Base-by-base conservation (phyloP, 1,140 invertebrate genomes). In the Drosophila ercepeae region DNA sequence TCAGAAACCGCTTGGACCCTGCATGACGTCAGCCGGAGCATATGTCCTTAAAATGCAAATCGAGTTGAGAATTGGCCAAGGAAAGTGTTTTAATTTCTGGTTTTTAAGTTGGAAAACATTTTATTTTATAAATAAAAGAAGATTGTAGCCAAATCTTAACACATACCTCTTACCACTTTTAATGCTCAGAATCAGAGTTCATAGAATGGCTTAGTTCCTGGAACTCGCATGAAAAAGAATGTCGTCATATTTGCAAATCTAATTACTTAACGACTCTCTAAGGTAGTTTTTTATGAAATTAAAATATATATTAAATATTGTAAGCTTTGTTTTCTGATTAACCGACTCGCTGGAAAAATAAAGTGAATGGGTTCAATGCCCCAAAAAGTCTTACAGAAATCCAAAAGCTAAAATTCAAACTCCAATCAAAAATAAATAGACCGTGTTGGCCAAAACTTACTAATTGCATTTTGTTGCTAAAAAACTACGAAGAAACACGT, bases 301-400 rank as follows among this genome's bases (percentile, higher is more conserved):
- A n/a, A n/a, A n/a, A n/a, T n/a, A n/a, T n/a, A n/a, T n/a, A n/a
- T n/a, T n/a, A n/a, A n/a, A n/a, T n/a, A n/a, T n/a, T n/a, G n/a
- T n/a, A n/a, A n/a, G n/a, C n/a, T n/a, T n/a, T n/a, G n/a, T 32
- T n/a, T 3, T n/a, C 8, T 3, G 2, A 4, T 18, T 49, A n/a
- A 8, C 7, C 0, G 11, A 54, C 11, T 45, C 13, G 18, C 8
- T 8, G 9, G 9, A 32, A 63, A 68, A 73, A 49, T 53, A 61
- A 75, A 60, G 54, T 81, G 53, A 88, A 75, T 70, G 77, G 77
- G 77, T 88, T 82, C 82, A 88, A 63, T 71, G 82, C 29, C 57
- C 19, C 32, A 44, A 72, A 58, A 9, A 25, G 46, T 8, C 34
- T 69, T 68, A 21, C 32, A 29, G 55, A 54, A 52, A 57, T 13